These are phyloP conservation scores for Sorex fumeus DNA, from an alignment of 2,113 vertebrate species.

Conservation along the genomic window DNA sequence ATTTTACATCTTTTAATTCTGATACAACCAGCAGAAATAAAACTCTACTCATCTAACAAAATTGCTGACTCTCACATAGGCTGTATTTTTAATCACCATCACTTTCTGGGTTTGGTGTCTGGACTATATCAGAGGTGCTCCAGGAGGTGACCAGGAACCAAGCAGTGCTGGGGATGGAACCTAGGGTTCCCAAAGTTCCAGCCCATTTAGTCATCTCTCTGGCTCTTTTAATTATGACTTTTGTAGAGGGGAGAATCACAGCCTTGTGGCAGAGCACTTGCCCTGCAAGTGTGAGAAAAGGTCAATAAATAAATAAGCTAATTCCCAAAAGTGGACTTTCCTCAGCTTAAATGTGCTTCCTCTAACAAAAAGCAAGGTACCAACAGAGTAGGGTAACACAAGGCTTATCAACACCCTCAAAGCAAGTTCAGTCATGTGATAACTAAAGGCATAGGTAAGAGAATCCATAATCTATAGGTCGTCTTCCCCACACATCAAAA, in stretches of 20 bases:
- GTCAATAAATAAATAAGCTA: slow-evolving; percentile 4
- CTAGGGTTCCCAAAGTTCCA: too few species aligned
- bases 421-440: neutral
- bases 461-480: slow-evolving; percentile 30
- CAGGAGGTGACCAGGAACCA: too few species aligned
- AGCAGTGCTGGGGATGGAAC: neutral
- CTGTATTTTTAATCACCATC: slow-evolving; percentile 15
- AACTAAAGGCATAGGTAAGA: neutral
- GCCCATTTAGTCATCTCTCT: too few species aligned
- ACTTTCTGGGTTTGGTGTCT: too few species aligned
- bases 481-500: slow-evolving; percentile 9
- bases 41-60: slow-evolving; percentile 49
- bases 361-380: neutral
- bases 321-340: slow-evolving; percentile 35
- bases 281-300: too few species aligned
- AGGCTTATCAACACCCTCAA: slow-evolving; percentile 12
- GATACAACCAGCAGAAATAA: slow-evolving; percentile 24
- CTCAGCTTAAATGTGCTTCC: slow-evolving; percentile 20
- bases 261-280: too few species aligned
- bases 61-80: slow-evolving; percentile 12
- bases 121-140: too few species aligned
- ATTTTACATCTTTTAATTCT: slow-evolving; percentile 20
- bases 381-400: neutral
- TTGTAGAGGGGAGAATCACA: too few species aligned
- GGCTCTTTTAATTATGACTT: too few species aligned